Percentiles rank a stretch among this genome's conserved stretches.
These are phyloP conservation scores for Cryptocephalus moraei DNA, from an alignment of 2,888 invertebrate species.

Conservation along the genomic window DNA sequence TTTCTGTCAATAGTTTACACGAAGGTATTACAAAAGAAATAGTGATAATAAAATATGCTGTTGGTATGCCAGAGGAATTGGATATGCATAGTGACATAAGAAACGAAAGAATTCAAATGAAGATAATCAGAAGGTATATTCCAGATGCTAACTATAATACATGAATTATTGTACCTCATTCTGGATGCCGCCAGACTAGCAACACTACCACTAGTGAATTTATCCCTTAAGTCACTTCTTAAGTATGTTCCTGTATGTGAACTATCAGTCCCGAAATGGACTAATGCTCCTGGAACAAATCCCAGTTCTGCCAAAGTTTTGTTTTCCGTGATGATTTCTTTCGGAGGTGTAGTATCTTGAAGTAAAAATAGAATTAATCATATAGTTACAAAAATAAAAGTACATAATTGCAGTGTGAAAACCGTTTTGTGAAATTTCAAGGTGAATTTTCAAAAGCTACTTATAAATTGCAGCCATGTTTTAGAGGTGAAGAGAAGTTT, in stretches of 20 bases:
- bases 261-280: conserved; percentile 56
- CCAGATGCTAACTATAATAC: background rate
- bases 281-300: conserved; percentile 67
- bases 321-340: conserved; percentile 51
- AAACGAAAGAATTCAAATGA: background rate
- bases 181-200: conserved; percentile 60
- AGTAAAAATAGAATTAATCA: too few relatives aligned
- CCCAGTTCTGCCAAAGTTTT: conserved; percentile 59
- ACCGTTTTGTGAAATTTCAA: too few relatives aligned
- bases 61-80: too few relatives aligned
- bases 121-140: background rate
- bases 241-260: conserved; percentile 41
- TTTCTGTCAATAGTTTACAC: too few relatives aligned
- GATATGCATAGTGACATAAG: too few relatives aligned
- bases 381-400: background rate
- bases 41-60: too few relatives aligned
- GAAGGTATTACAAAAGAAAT: too few relatives aligned
- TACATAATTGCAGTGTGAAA: too few relatives aligned
- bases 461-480: too few relatives aligned
- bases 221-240: conserved; percentile 48
- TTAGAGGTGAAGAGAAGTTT: too few relatives aligned
- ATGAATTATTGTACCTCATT: conserved; percentile 40
- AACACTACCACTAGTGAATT: conserved; percentile 54
- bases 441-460: too few relatives aligned
- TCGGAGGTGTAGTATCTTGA: conserved; percentile 78